phyloP scores from a whole-genome alignment of 2,888 invertebrate genomes.

The Cristatella mucedo region DNA sequence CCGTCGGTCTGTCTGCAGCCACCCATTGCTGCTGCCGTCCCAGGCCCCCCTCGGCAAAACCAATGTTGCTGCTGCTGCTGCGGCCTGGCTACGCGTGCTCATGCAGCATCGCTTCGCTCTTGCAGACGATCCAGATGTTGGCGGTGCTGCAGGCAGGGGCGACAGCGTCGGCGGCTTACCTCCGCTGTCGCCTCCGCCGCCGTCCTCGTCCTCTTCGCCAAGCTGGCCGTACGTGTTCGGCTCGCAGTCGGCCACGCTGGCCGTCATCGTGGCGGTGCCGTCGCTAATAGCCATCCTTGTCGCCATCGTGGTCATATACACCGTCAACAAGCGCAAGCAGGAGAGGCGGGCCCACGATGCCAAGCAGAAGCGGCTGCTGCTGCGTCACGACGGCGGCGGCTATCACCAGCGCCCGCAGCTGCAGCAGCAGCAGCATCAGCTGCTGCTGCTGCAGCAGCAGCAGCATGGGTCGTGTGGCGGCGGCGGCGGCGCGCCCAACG shows the following conservation, averaged over 20 bases:
- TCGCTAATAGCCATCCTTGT: constrained; percentile 1
- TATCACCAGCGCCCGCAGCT: background rate
- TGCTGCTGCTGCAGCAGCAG: background rate
- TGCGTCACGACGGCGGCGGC: background rate
- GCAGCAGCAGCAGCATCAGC: background rate
- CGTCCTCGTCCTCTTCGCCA: too few species aligned
- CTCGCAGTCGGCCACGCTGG: constrained; percentile 6
- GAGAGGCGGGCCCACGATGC: background rate
- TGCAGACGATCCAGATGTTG: too few species aligned
- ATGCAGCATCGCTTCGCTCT: too few species aligned
- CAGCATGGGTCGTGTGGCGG: background rate
- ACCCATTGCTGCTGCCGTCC: too few species aligned
- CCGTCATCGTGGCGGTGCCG: constrained; percentile 4
- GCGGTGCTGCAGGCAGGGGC: too few species aligned
- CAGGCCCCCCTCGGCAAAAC: too few species aligned
- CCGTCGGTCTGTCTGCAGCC: too few species aligned
- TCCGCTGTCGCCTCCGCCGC: too few species aligned
- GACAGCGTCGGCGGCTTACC: too few species aligned
- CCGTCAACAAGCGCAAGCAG: constrained; percentile 5
- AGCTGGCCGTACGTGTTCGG: constrained; percentile 7
- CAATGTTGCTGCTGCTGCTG: too few species aligned
- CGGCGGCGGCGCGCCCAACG: background rate
- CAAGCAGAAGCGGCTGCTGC: too few species aligned
- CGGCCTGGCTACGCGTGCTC: too few species aligned
- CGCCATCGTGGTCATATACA: background rate